Conservation (phyloP, 2,888 invertebrate species). For the Eudasyphora cyanicolor region DNA sequence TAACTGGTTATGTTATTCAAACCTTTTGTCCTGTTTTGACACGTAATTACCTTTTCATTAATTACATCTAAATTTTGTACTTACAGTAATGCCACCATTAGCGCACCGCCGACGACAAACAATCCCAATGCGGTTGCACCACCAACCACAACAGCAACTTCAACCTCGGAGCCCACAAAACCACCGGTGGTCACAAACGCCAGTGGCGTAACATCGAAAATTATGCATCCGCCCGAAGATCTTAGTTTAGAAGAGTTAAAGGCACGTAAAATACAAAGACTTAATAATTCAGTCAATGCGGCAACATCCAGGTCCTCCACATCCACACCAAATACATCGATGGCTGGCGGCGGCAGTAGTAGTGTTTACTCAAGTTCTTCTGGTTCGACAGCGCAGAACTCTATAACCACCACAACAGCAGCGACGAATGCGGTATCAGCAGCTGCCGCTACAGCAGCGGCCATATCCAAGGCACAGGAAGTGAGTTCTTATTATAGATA, state of each 20-base stretch:
- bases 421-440: slow-evolving; percentile 76
- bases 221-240: slow-evolving; percentile 96
- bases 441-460: slow-evolving; percentile 79
- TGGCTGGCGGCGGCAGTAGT: slow-evolving; percentile 20
- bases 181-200: slow-evolving; percentile 82
- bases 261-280: slow-evolving; percentile 82
- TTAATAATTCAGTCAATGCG: slow-evolving; percentile 69
- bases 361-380: slow-evolving; percentile 40
- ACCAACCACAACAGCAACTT: slow-evolving; percentile 76
- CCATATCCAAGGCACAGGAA: slow-evolving; percentile 80
- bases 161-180: slow-evolving; percentile 69
- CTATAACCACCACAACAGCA: slow-evolving; percentile 81
- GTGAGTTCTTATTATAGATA: slow-evolving; percentile 79
- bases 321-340: slow-evolving; percentile 50
- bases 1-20: too few relatives aligned
- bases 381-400: slow-evolving; percentile 72
- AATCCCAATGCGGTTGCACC: slow-evolving; percentile 79
- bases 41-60: too few relatives aligned
- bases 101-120: slow-evolving; percentile 85
- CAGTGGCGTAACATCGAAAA: slow-evolving; percentile 92
- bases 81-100: slow-evolving; percentile 87
- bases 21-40: too few relatives aligned
- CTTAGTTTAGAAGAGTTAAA: slow-evolving; percentile 93
- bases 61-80: not conserved
- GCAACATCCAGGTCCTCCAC: slow-evolving; percentile 47